Conservation (phyloP, 1,140 invertebrate genomes). For the Drosophila virilis region DNA sequence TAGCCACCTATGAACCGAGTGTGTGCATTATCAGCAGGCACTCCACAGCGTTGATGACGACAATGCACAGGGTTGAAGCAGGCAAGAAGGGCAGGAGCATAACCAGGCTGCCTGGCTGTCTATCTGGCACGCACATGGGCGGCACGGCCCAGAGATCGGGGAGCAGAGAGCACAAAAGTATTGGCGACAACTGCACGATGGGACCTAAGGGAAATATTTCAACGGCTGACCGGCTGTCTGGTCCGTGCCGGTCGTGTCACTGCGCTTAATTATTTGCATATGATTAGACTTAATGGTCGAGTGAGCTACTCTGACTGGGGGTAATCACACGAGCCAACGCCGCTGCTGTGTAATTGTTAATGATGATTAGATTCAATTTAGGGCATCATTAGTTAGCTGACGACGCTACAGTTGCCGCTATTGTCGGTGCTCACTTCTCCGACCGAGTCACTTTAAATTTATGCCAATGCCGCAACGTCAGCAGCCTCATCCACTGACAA, state of each 20-base stretch:
- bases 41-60: conserved; percentile 30
- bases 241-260: conserved; percentile 47
- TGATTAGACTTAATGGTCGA: conserved; percentile 79
- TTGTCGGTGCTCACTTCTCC: conserved; percentile 44
- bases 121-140: conserved; percentile 52
- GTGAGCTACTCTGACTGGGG: conserved; percentile 53
- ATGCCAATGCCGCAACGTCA: conserved; percentile 73
- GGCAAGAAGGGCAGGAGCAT: not conserved
- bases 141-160: not conserved
- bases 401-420: conserved; percentile 50
- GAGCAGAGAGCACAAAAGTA: conserved; percentile 49
- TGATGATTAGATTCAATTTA: conserved; percentile 84
- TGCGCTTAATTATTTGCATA: conserved; percentile 84
- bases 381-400: conserved; percentile 83
- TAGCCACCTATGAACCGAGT: conserved; percentile 83
- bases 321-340: conserved; percentile 71
- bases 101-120: conserved; percentile 29
- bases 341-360: conserved; percentile 82
- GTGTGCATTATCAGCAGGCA: conserved; percentile 83
- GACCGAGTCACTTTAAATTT: conserved; percentile 66
- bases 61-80: conserved; percentile 11
- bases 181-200: conserved; percentile 65
- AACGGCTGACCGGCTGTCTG: conserved; percentile 42
- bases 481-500: conserved; percentile 29
- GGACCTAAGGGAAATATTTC: conserved; percentile 77